These are phyloP conservation scores for Penaeus chinensis DNA, from an alignment of 1,140 invertebrate genomes.

Conservation along the genomic window DNA sequence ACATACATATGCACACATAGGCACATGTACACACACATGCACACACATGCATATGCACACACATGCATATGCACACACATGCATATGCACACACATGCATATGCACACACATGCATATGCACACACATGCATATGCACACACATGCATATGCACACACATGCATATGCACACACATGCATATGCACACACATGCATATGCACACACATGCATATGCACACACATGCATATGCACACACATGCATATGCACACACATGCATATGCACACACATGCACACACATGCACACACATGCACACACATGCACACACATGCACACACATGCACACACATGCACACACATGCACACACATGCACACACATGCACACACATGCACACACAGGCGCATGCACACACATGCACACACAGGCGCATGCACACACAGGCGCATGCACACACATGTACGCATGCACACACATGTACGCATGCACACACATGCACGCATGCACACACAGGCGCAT, in stretches of 20 bases:
- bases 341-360: neutral
- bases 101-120: neutral
- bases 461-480: neutral
- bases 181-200: neutral
- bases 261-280: neutral
- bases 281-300: neutral
- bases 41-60: neutral
- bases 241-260: neutral
- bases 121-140: neutral
- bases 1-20: too few species aligned
- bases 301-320: neutral
- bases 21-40: neutral
- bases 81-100: neutral
- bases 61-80: neutral
- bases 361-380: neutral
- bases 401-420: neutral
- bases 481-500: neutral
- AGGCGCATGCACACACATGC: neutral
- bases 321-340: neutral
- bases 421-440: neutral
- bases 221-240: neutral
- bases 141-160: neutral
- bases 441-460: neutral
- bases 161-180: neutral
- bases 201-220: neutral